A percentile compares a stretch with the other conserved stretches of the same genome.
phyloP scores from a whole-genome alignment of 2,888 invertebrate species.

The Piscicola geometra region DNA sequence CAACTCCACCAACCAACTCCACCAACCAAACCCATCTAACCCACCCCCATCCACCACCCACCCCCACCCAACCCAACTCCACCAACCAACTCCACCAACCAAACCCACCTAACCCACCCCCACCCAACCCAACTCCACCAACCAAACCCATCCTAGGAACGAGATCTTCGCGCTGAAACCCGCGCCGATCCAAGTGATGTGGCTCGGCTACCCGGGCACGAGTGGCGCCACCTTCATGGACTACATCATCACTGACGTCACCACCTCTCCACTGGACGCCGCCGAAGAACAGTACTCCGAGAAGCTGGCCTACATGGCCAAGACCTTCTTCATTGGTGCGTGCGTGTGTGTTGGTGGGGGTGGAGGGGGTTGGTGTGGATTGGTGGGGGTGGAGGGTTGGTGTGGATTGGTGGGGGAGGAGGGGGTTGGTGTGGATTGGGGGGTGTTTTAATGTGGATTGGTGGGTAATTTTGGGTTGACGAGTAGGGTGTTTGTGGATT shows the following conservation, averaged over 20 bases:
- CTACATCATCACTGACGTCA: conserved; percentile 88
- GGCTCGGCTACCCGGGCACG: conserved; percentile 98
- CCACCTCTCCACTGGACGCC: conserved; percentile 82
- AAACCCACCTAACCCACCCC: too few relatives aligned
- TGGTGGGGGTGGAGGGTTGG: too few relatives aligned
- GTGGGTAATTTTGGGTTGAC: conserved; percentile 89
- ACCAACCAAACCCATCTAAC: too few relatives aligned
- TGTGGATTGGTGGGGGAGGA: too few relatives aligned
- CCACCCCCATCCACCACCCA: too few relatives aligned
- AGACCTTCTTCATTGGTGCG: conserved; percentile 82
- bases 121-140: too few relatives aligned
- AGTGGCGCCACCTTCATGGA: conserved; percentile 98
- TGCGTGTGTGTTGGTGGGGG: too few relatives aligned
- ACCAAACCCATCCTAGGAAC: conserved; percentile 94
- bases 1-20: too few relatives aligned
- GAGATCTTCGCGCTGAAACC: conserved; percentile 95
- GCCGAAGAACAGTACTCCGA: conserved; percentile 87
- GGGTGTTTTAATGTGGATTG: conserved; percentile 78
- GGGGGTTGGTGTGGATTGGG: not conserved
- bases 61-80: too few relatives aligned
- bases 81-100: too few relatives aligned
- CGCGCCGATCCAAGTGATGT: conserved; percentile 94
- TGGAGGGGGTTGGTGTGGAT: too few relatives aligned
- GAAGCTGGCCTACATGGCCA: conserved; percentile 94
- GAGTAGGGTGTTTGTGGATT: too few relatives aligned